Evolutionary conservation across 2,888 invertebrate species (phyloP).

Genomic region (Elgonia sp.): DNA sequence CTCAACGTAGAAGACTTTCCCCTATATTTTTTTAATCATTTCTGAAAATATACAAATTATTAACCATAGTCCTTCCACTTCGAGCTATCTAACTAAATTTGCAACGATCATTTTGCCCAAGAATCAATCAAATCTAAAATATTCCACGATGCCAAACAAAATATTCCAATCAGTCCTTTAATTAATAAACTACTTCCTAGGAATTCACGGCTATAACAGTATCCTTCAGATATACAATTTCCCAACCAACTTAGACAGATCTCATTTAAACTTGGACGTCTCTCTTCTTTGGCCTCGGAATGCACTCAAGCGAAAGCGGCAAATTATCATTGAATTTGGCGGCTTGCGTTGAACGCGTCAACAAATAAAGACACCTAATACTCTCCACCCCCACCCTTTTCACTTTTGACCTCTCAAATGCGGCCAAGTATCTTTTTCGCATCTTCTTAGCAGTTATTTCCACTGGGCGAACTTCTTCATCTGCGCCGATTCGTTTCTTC

Average conservation of each 20-base stretch:
- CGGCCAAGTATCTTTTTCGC: constrained; percentile 42
- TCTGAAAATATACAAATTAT: too few species aligned
- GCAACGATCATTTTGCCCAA: too few species aligned
- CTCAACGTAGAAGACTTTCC: too few species aligned
- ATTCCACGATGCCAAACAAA: too few species aligned
- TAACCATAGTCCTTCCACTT: too few species aligned
- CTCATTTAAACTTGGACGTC: constrained; percentile 33
- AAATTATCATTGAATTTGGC: constrained; percentile 26
- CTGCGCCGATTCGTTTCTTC: constrained; percentile 31
- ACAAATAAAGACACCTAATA: constrained; percentile 25
- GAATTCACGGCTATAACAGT: background rate
- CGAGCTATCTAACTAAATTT: too few species aligned
- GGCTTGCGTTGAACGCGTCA: constrained; percentile 24
- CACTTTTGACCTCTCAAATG: constrained; percentile 39
- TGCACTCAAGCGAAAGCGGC: background rate
- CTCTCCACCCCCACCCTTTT: too few species aligned
- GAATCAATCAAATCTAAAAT: too few species aligned
- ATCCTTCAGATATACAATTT: constrained; percentile 16
- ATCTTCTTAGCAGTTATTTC: constrained; percentile 53
- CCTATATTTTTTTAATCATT: too few species aligned
- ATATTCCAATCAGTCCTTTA: background rate
- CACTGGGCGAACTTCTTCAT: constrained; percentile 33
- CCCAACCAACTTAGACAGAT: constrained; percentile 24
- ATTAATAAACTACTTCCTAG: constrained; percentile 1
- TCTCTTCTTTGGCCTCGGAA: constrained; percentile 5